Evolutionary conservation across 1,140 invertebrate species (phyloP).

Genomic region (Anoplophora glabripennis): DNA sequence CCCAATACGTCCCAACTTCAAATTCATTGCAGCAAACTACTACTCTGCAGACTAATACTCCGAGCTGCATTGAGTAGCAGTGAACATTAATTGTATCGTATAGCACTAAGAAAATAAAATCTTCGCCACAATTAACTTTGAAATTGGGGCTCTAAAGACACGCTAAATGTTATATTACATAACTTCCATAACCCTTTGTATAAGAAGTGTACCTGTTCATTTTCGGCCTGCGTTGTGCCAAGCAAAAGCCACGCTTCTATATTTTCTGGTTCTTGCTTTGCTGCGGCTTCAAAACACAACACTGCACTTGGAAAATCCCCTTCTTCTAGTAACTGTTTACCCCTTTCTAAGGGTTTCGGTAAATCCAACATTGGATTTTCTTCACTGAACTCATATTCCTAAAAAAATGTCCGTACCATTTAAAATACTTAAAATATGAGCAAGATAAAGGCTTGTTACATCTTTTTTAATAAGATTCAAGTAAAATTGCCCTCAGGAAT

Average conservation of each 20-base stretch:
- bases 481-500: too few species aligned
- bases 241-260: slow-evolving; percentile 78
- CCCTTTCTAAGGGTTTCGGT: slow-evolving; percentile 82
- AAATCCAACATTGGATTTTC: slow-evolving; percentile 84
- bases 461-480: too few species aligned
- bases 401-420: slow-evolving; percentile 4
- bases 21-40: too few species aligned
- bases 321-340: slow-evolving; percentile 73
- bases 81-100: too few species aligned
- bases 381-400: slow-evolving; percentile 80
- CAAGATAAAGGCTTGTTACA: too few species aligned
- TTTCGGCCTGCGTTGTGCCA: slow-evolving; percentile 90
- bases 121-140: too few species aligned
- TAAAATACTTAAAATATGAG: neutral
- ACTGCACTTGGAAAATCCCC: slow-evolving; percentile 95
- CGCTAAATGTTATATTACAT: neutral
- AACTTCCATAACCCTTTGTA: neutral
- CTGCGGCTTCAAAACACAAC: slow-evolving; percentile 94
- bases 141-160: neutral
- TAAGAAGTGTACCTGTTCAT: slow-evolving; percentile 63
- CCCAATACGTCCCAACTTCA: too few species aligned
- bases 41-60: too few species aligned
- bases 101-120: too few species aligned
- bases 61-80: too few species aligned
- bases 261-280: slow-evolving; percentile 78